Percentiles rank a stretch among this genome's conserved stretches.
Conservation (phyloP, 92 coral and sea anemone genomes). For the Virgularia gustaviana region DNA sequence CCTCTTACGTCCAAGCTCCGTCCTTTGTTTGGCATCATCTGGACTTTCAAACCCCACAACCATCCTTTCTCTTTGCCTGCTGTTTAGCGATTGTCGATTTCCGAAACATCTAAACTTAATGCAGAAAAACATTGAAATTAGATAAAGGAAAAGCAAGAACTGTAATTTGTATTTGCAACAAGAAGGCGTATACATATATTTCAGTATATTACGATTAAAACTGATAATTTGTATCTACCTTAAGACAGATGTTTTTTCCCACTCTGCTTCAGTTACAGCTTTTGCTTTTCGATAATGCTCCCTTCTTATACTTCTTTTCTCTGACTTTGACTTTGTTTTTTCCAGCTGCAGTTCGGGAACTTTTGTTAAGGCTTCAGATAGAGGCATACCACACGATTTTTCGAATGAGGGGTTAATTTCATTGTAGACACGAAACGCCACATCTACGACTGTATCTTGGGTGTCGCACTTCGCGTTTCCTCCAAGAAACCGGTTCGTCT, state of each 20-base stretch:
- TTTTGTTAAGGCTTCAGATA: conserved; percentile 19
- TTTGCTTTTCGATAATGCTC: not conserved
- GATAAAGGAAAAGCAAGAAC: too few relatives aligned
- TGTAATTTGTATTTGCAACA: too few relatives aligned
- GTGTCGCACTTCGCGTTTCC: not conserved
- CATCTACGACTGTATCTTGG: not conserved
- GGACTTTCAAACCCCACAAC: conserved; percentile 8
- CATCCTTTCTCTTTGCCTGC: conserved; percentile 15
- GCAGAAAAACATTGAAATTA: too few relatives aligned
- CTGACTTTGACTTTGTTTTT: conserved; percentile 2
- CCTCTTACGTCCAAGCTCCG: conserved; percentile 12
- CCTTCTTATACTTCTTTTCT: conserved; percentile 26
- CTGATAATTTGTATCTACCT: too few relatives aligned
- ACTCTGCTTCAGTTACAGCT: not conserved
- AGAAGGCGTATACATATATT: too few relatives aligned
- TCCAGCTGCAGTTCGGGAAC: conserved; percentile 29
- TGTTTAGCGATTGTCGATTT: conserved; percentile 20
- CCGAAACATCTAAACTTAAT: conserved; percentile 25
- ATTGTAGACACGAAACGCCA: conserved; percentile 8
- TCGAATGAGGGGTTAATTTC: conserved; percentile 10
- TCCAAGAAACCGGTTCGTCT: not conserved
- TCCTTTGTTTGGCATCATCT: conserved; percentile 11
- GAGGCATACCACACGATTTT: not conserved
- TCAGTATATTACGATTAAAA: too few relatives aligned
- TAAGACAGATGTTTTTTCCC: conserved; percentile 20